These are phyloP conservation scores for Chondrosia reniformis DNA, from an alignment of 37 sponge, comb jelly and placozoan genomes.

Conservation along the genomic window DNA sequence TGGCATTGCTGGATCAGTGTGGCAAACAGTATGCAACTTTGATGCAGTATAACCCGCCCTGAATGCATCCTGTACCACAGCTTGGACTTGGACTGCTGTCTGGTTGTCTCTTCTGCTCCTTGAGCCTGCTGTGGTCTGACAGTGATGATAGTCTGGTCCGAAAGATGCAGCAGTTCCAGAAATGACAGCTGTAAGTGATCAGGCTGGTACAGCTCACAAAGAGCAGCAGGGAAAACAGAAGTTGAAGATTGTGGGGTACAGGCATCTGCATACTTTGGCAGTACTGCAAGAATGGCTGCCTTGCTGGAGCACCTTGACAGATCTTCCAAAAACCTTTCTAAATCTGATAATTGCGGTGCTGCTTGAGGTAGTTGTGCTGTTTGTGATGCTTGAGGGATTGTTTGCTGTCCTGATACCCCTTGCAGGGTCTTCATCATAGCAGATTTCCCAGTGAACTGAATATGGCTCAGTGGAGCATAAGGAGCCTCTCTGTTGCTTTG, in stretches of 20 bases:
- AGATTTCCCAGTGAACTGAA: conserved; percentile 42
- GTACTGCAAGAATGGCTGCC: conserved; percentile 43
- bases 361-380: not conserved
- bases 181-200: conserved; percentile 1
- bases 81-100: conserved; percentile 32
- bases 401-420: not conserved
- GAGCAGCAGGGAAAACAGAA: conserved; percentile 15
- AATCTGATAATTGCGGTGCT: not conserved
- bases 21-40: conserved; percentile 40
- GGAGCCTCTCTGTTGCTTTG: conserved; percentile 27
- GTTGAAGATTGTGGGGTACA: conserved; percentile 23
- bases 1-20: conserved; percentile 29
- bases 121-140: conserved; percentile 20
- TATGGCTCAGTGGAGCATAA: conserved; percentile 33
- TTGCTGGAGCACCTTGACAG: conserved; percentile 5
- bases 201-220: conserved; percentile 23
- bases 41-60: conserved; percentile 70
- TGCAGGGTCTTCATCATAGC: not conserved
- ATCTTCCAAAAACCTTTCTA: not conserved
- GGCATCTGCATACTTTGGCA: conserved; percentile 7
- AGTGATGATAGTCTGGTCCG: not conserved
- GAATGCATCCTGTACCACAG: conserved; percentile 50
- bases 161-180: conserved; percentile 20
- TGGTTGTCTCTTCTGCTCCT: conserved; percentile 28
- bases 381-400: not conserved